These are phyloP conservation scores for Myotis brandtii DNA, from an alignment of 2,113 vertebrate genomes.

Conservation along the genomic window DNA sequence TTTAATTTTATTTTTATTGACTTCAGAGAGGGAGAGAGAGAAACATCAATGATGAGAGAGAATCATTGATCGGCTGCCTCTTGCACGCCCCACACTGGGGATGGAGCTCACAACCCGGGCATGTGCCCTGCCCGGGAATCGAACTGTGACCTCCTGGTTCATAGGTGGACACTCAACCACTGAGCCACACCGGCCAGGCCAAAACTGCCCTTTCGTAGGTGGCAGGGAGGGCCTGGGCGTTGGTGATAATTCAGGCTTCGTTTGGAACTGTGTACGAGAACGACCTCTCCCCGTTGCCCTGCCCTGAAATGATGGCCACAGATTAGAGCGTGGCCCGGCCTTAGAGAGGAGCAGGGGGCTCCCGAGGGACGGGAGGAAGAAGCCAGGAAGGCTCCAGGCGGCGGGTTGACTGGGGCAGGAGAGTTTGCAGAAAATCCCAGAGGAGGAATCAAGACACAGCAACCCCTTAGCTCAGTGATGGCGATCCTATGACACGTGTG, in stretches of 20 bases:
- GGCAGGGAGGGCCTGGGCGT: neutral
- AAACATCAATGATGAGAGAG: too few species aligned
- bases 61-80: too few species aligned
- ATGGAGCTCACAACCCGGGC: too few species aligned
- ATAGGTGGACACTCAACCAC: too few species aligned
- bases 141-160: too few species aligned
- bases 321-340: neutral
- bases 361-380: neutral
- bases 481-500: too few species aligned
- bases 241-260: neutral
- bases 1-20: too few species aligned
- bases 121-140: too few species aligned
- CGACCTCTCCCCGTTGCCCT: neutral
- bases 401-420: neutral
- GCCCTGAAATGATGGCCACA: neutral
- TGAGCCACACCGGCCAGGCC: neutral
- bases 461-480: neutral
- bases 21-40: too few species aligned
- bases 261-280: neutral
- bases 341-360: neutral
- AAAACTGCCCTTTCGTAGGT: neutral
- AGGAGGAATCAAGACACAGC: neutral
- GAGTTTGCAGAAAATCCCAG: neutral
- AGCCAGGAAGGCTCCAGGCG: neutral
- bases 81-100: too few species aligned